These are phyloP conservation scores for Phortica variegata DNA, from an alignment of 1,140 invertebrate species.

Conservation along the genomic window DNA sequence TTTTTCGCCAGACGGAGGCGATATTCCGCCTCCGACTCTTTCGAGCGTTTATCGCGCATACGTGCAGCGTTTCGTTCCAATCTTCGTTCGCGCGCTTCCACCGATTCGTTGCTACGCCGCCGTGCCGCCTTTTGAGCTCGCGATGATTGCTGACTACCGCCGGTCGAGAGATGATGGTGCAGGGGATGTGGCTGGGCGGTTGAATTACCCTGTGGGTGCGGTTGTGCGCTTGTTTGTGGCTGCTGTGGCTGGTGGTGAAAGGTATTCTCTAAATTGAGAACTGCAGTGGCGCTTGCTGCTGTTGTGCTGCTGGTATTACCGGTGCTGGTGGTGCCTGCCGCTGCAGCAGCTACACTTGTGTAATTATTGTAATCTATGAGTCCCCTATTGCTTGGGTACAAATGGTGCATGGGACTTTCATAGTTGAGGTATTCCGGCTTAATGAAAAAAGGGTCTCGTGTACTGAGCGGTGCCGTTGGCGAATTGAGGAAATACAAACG, in stretches of 20 bases:
- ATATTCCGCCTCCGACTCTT: conserved; percentile 50
- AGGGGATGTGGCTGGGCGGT: conserved; percentile 36
- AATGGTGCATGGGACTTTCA: conserved; percentile 55
- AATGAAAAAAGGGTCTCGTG: conserved; percentile 49
- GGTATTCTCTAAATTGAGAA: conserved; percentile 30
- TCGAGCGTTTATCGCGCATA: conserved; percentile 51
- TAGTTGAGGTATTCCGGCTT: conserved; percentile 56
- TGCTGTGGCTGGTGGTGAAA: conserved; percentile 28
- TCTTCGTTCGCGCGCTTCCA: conserved; percentile 44
- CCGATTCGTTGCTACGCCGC: conserved; percentile 51
- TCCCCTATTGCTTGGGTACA: conserved; percentile 45
- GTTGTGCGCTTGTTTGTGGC: conserved; percentile 15
- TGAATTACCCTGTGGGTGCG: too few species aligned
- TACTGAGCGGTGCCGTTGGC: conserved; percentile 40
- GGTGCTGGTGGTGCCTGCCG: conserved; percentile 21
- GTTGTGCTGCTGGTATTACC: conserved; percentile 18
- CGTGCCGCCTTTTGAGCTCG: conserved; percentile 46
- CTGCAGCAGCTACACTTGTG: conserved; percentile 37
- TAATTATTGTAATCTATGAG: conserved; percentile 50
- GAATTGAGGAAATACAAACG: conserved; percentile 53
- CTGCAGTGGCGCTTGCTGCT: conserved; percentile 23
- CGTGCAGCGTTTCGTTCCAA: conserved; percentile 51
- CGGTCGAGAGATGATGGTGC: conserved; percentile 47
- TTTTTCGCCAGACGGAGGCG: conserved; percentile 51
- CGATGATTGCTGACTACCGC: conserved; percentile 32